Evolutionary conservation across 2,113 vertebrate species (phyloP).

Genomic region (Genyomyrus donnyi): DNA sequence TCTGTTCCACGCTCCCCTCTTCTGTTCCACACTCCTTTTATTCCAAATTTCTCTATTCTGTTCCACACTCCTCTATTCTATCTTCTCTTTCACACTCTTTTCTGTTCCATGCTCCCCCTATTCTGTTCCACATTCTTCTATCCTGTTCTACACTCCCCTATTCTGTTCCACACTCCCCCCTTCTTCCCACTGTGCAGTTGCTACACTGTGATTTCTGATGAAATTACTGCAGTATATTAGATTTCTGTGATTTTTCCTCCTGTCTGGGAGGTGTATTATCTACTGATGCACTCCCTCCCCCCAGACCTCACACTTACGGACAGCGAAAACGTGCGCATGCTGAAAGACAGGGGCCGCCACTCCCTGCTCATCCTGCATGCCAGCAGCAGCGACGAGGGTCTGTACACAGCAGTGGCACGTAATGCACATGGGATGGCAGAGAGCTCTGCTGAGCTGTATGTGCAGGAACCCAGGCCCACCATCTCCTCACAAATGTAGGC

Average conservation of each 20-base stretch:
- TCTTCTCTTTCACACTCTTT: not conserved
- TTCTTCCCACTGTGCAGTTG: not conserved
- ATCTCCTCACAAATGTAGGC: slow-evolving; percentile 80
- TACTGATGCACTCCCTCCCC: slow-evolving; percentile 1
- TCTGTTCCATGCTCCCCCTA: not conserved
- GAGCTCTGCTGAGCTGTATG: slow-evolving; percentile 83
- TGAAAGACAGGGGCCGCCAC: slow-evolving; percentile 75
- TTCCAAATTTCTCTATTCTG: not conserved
- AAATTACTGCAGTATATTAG: not conserved
- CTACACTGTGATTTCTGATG: not conserved
- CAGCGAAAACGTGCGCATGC: slow-evolving; percentile 72
- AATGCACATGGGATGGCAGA: slow-evolving; percentile 77
- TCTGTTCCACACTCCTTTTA: not conserved
- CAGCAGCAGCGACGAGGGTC: slow-evolving; percentile 81
- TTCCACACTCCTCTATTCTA: not conserved
- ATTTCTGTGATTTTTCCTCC: not conserved
- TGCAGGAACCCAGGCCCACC: slow-evolving; percentile 84
- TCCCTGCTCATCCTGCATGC: slow-evolving; percentile 79
- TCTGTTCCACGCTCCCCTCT: not conserved
- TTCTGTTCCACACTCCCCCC: not conserved
- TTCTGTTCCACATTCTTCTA: not conserved
- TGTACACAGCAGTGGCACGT: slow-evolving; percentile 69
- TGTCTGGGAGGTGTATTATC: not conserved
- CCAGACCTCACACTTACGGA: slow-evolving; percentile 72
- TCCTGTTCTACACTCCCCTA: not conserved